phyloP scores from a whole-genome alignment of 2,113 vertebrate genomes.

The Seriola aureovittata region DNA sequence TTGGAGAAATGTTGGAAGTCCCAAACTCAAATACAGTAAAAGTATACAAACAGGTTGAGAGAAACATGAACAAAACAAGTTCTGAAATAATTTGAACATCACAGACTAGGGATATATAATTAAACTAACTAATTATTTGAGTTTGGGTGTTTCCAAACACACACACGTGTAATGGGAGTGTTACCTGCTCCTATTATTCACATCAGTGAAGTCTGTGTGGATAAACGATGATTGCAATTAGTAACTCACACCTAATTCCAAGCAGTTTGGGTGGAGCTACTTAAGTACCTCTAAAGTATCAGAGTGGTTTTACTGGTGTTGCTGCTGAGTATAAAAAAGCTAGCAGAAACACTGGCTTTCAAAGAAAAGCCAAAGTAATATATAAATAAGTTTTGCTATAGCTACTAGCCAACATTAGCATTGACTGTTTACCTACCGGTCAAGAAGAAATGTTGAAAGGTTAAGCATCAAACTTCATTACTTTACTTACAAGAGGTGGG shows the following conservation, averaged over 20 bases:
- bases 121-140: not conserved
- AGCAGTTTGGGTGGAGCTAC: not conserved
- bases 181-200: not conserved
- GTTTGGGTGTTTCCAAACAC: not conserved
- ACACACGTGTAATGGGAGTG: not conserved
- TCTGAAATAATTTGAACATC: not conserved
- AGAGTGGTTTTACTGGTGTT: not conserved
- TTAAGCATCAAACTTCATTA: too few relatives aligned
- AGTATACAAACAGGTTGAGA: not conserved
- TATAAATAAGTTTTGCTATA: too few relatives aligned
- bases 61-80: not conserved
- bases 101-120: not conserved
- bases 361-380: too few relatives aligned
- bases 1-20: too few relatives aligned
- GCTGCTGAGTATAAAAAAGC: not conserved
- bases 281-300: not conserved
- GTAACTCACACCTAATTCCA: not conserved
- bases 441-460: too few relatives aligned
- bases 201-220: not conserved
- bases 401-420: too few relatives aligned
- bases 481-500: too few relatives aligned
- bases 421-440: too few relatives aligned
- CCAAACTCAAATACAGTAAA: not conserved
- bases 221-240: not conserved
- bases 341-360: not conserved